These are phyloP conservation scores for Thymallus thymallus DNA, from an alignment of 2,113 vertebrate genomes.

Conservation along the genomic window DNA sequence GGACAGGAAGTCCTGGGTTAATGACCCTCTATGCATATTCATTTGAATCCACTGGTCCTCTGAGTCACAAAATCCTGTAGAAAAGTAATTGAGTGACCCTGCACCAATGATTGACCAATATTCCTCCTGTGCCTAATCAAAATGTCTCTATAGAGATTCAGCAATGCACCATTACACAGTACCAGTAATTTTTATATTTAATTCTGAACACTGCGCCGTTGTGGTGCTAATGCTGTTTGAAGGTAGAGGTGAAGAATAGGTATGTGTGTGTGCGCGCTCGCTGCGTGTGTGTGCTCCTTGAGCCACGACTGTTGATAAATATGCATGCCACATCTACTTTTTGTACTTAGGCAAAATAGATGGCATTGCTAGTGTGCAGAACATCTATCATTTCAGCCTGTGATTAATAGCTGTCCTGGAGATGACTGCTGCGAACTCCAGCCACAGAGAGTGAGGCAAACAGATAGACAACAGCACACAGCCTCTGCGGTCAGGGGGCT, in stretches of 20 bases:
- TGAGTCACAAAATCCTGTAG: constrained; percentile 48
- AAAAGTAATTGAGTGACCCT: constrained; percentile 44
- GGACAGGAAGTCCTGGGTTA: constrained; percentile 24
- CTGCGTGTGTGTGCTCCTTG: constrained; percentile 21
- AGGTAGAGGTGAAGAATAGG: constrained; percentile 25
- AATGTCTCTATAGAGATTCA: constrained; percentile 33
- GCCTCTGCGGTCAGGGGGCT: constrained; percentile 31
- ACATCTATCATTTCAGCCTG: constrained; percentile 76
- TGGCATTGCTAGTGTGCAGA: constrained; percentile 72
- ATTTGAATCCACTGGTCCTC: constrained; percentile 32
- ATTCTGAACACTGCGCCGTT: constrained; percentile 52
- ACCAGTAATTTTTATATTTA: constrained; percentile 54
- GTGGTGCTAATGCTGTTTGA: constrained; percentile 45
- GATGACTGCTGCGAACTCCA: constrained; percentile 45
- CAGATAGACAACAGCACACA: constrained; percentile 1
- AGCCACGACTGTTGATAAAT: constrained; percentile 58
- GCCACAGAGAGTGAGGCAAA: neutral
- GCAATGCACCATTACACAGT: constrained; percentile 51
- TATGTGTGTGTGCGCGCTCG: constrained; percentile 12
- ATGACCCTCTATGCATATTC: constrained; percentile 32
- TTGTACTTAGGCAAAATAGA: constrained; percentile 74
- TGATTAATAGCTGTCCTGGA: constrained; percentile 77
- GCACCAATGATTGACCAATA: constrained; percentile 45
- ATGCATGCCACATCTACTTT: constrained; percentile 67
- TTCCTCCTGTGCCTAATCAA: constrained; percentile 46